Base-by-base conservation (phyloP, 2,797 vertebrate genomes). In the Propithecus perrieri region DNA sequence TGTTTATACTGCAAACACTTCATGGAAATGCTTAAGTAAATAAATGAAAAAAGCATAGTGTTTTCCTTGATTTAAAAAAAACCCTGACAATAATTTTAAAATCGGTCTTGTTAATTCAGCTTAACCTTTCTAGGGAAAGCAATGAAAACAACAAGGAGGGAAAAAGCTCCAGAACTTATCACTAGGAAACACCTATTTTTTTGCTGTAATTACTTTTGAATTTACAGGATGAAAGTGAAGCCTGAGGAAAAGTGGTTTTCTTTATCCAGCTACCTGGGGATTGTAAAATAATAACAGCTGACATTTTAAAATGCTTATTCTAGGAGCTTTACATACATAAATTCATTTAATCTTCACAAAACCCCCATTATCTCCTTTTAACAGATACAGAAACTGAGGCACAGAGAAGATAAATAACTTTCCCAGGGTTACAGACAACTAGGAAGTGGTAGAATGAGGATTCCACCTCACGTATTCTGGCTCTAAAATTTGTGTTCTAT, bases 1-100 rank as follows among this genome's bases (percentile, higher is more conserved):
- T 97, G 91, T 97, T 97, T 97, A 96, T 55, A 96, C 0, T 95
- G 74, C 95, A 97, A 98, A 96, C 83, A 97, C 89, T 97, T 93
- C 89, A 96, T 63, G 96, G 97, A 96, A 97, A 97, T 87, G 59
- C 91, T 96, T 97, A 93, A 96, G 83, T 89, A 96, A 97, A 97
- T 95, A 97, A 90, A 89, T 93, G 78, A 87, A 95, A 96, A 96
- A 94, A 79, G 10, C 38, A 92, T 38, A 33, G 41, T 97, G 65
- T 92, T 97, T 97, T 95, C 81, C 67, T 94, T 88, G 38, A 81
- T 94, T 95, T 10, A n/a, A 97, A 96, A 95, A 91, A 87, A 75
- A 67, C 53, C 26, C 55, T 84, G 71, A 87, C 71, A 93, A 79
- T 85, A 95, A 84, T 95, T 95, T 79, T 48, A 35, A 85, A 86